phyloP scores from a whole-genome alignment of 2,888 invertebrate genomes.

The Cataglyphis altisquamis region DNA sequence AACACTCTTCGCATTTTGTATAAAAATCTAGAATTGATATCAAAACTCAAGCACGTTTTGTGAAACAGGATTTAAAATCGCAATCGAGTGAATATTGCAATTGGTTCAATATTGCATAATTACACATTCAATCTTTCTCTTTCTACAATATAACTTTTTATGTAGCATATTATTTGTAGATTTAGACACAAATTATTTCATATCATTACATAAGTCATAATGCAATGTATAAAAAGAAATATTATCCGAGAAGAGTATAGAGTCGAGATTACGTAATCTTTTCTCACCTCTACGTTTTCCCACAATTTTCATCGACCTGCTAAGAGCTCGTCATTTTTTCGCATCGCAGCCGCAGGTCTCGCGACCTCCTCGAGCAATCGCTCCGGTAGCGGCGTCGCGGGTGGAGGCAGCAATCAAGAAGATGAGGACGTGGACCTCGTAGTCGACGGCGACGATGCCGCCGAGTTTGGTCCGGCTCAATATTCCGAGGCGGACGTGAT shows the following conservation, averaged over 20 bases:
- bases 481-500: constrained; percentile 93
- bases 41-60: not conserved
- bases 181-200: not conserved
- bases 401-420: constrained; percentile 86
- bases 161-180: not conserved
- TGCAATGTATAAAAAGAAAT: no score
- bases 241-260: not conserved
- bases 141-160: no score
- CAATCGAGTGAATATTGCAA: not conserved
- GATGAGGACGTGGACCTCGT: constrained; percentile 92
- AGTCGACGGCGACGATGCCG: constrained; percentile 95
- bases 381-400: constrained; percentile 67
- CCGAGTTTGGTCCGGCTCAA: constrained; percentile 94
- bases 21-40: not conserved
- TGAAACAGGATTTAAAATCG: no score
- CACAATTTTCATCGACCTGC: not conserved
- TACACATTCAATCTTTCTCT: no score
- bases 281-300: not conserved
- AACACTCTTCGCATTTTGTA: not conserved
- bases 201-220: no score
- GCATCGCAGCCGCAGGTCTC: constrained; percentile 84
- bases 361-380: constrained; percentile 85
- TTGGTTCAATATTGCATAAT: not conserved
- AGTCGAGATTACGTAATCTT: not conserved
- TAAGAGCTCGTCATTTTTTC: not conserved